phyloP scores from a whole-genome alignment of 2,888 invertebrate genomes.

The Hirtodrosophila duncani region DNA sequence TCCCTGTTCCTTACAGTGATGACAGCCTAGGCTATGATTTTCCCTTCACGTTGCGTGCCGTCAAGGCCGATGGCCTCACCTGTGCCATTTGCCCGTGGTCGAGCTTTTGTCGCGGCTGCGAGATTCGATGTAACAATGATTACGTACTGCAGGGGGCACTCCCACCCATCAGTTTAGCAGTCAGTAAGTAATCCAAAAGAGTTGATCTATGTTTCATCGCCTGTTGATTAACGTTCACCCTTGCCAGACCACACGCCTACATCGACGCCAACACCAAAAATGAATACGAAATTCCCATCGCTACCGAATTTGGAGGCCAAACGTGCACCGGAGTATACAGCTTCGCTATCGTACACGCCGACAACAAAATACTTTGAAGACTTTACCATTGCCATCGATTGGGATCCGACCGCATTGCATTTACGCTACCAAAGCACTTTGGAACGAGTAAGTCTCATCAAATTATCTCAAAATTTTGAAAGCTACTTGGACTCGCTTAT shows the following conservation, averaged over 20 bases:
- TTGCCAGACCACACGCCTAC: constrained; percentile 72
- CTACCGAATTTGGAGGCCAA: constrained; percentile 73
- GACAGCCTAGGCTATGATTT: constrained; percentile 95
- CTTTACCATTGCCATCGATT: constrained; percentile 88
- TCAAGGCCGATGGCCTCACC: constrained; percentile 84
- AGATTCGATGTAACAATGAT: constrained; percentile 84
- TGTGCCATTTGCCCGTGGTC: constrained; percentile 90
- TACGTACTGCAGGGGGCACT: constrained; percentile 78
- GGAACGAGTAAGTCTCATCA: constrained; percentile 81
- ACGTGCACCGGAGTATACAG: constrained; percentile 58
- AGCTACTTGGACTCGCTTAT: background rate
- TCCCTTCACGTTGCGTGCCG: constrained; percentile 91
- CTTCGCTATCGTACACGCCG: constrained; percentile 61
- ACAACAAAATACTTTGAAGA: constrained; percentile 76
- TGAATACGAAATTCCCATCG: constrained; percentile 71
- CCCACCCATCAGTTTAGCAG: constrained; percentile 58
- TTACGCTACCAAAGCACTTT: constrained; percentile 89
- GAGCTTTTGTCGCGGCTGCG: constrained; percentile 91
- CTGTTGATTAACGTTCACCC: background rate
- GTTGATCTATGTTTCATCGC: too few species aligned
- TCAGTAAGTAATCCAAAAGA: constrained; percentile 56
- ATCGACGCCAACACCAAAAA: constrained; percentile 70
- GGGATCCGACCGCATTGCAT: constrained; percentile 96
- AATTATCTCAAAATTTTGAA: background rate
- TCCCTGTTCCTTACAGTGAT: constrained; percentile 82